These are phyloP conservation scores for Ceyx cyanopectus DNA, from an alignment of 2,113 vertebrate species.

Conservation along the genomic window DNA sequence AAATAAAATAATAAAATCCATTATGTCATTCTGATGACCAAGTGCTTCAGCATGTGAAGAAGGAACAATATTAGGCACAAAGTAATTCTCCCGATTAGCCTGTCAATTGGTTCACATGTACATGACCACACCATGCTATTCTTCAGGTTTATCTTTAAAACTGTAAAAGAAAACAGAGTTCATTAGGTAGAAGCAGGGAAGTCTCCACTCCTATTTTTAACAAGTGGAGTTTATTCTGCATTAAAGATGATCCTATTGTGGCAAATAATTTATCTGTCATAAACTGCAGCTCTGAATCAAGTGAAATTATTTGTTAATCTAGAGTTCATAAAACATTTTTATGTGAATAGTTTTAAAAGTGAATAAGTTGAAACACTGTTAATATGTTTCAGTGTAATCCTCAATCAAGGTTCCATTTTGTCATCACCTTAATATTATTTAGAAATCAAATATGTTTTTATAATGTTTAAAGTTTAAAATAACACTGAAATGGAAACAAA, in stretches of 20 bases:
- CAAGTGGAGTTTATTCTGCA: not conserved
- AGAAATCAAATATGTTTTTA: not conserved
- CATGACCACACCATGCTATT: not conserved
- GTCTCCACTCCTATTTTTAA: not conserved
- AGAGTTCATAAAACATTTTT: not conserved
- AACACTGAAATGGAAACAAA: too few relatives aligned
- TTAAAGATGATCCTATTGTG: not conserved
- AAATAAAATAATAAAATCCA: not conserved
- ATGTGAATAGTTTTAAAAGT: not conserved
- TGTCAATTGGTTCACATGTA: not conserved
- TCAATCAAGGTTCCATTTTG: not conserved
- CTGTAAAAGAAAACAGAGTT: not conserved
- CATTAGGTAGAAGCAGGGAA: not conserved
- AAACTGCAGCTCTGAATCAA: not conserved
- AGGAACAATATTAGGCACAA: not conserved
- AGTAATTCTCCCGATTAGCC: not conserved
- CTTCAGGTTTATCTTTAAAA: not conserved
- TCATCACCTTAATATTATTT: not conserved
- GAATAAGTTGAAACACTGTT: not conserved
- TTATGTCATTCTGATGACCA: not conserved
- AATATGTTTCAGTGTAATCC: not conserved
- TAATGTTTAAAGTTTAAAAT: too few relatives aligned
- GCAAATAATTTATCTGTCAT: not conserved
- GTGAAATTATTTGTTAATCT: not conserved
- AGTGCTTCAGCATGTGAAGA: not conserved